Conservation (phyloP, 2,797 vertebrate species). For the Chrysocyon brachyurus region DNA sequence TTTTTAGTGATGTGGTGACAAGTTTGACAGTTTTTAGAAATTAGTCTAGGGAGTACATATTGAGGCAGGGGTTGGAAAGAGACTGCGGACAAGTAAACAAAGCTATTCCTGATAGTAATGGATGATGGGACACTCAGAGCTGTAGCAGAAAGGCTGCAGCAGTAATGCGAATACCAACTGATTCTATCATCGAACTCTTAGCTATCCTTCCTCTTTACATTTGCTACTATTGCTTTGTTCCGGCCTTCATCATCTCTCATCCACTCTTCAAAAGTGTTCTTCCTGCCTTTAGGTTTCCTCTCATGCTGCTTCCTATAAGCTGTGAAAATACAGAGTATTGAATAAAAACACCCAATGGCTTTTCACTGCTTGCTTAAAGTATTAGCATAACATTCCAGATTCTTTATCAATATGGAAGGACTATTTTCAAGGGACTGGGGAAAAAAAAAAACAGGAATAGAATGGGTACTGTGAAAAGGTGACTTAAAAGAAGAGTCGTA, state of each 20-base stretch:
- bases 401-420: not conserved
- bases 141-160: not conserved
- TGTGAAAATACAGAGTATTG: not conserved
- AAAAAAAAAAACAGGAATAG: not conserved
- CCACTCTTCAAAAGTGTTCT: not conserved
- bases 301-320: not conserved
- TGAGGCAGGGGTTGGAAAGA: not conserved
- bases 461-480: not conserved
- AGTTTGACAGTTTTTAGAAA: not conserved
- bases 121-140: rapidly evolving
- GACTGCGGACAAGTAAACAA: not conserved
- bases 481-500: not conserved
- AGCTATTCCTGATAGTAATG: too few relatives aligned
- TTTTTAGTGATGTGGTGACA: not conserved
- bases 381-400: not conserved
- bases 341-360: not conserved
- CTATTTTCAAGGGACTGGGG: not conserved
- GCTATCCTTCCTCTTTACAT: not conserved
- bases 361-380: not conserved
- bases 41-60: not conserved
- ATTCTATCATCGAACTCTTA: not conserved
- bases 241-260: not conserved
- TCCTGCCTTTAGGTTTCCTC: not conserved
- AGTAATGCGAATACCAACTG: too few relatives aligned
- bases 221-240: too few relatives aligned